phyloP scores from a whole-genome alignment of 2,797 vertebrate genomes.

The Brachyrhaphis roseni region DNA sequence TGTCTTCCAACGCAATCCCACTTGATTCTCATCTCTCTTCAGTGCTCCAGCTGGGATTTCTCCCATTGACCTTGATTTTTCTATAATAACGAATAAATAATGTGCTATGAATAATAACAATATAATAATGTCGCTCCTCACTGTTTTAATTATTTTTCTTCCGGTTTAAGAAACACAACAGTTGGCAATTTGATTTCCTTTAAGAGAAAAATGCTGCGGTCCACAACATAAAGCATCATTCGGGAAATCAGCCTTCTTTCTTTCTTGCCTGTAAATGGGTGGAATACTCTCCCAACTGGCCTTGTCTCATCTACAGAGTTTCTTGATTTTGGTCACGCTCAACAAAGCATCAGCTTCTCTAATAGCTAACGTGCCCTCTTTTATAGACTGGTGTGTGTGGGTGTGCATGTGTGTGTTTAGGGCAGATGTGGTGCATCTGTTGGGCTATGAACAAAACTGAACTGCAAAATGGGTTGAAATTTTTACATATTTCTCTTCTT shows the following conservation, averaged over 20 bases:
- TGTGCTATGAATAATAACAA: no score
- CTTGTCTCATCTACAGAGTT: background rate
- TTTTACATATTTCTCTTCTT: background rate
- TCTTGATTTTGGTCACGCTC: background rate
- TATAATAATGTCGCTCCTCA: background rate
- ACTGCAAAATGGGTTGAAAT: background rate
- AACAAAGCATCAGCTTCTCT: conserved; percentile 1
- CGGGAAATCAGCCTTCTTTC: background rate
- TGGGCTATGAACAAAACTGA: background rate
- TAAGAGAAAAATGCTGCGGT: background rate
- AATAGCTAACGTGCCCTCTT: background rate
- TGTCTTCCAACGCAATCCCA: no score
- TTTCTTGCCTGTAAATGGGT: background rate
- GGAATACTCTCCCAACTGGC: background rate
- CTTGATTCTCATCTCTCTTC: no score
- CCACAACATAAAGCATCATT: background rate
- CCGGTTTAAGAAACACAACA: background rate
- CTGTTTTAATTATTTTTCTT: background rate
- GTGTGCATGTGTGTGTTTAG: background rate
- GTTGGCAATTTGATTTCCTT: background rate
- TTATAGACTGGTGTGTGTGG: background rate
- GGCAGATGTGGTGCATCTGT: background rate
- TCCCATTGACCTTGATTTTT: no score
- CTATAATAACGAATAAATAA: no score
- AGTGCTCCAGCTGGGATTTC: no score